Evolutionary conservation across 2,888 invertebrate genomes (phyloP).

Genomic region (Spodoptera littoralis): DNA sequence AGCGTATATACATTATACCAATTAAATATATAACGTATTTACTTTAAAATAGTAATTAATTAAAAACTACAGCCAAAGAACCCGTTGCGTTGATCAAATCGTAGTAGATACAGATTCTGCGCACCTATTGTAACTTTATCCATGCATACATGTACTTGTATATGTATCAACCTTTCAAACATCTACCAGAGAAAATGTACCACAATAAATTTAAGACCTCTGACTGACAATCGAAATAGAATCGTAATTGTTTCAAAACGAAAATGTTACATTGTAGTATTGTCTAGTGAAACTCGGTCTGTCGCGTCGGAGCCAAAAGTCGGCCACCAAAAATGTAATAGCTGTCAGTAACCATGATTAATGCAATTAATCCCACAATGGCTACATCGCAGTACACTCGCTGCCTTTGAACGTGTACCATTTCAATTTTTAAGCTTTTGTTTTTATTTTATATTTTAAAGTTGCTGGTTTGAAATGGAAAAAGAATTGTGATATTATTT

Average conservation of each 20-base stretch:
- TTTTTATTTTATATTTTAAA: conserved; percentile 28
- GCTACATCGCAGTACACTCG: conserved; percentile 79
- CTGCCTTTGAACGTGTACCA: conserved; percentile 54
- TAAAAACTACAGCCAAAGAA: too few species aligned
- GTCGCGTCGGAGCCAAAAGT: conserved; percentile 81
- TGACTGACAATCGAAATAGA: conserved; percentile 61
- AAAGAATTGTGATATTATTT: background rate
- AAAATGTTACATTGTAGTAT: conserved; percentile 73
- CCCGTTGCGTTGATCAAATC: too few species aligned
- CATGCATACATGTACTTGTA: background rate
- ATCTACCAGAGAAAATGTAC: conserved; percentile 11
- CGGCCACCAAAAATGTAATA: conserved; percentile 89
- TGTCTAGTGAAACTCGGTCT: conserved; percentile 79
- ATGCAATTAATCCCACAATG: conserved; percentile 88
- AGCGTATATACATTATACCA: too few species aligned
- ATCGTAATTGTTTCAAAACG: conserved; percentile 66
- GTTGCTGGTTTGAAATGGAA: conserved; percentile 5
- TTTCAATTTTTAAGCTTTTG: conserved; percentile 46
- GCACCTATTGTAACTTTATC: too few species aligned
- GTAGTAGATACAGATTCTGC: too few species aligned
- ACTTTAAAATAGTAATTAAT: too few species aligned
- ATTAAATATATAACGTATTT: too few species aligned
- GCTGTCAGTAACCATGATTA: conserved; percentile 87
- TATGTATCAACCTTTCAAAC: background rate
- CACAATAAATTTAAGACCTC: conserved; percentile 59